Evolutionary conservation across 2,113 vertebrate species (phyloP).

Genomic region (Corythornis vintsioides): DNA sequence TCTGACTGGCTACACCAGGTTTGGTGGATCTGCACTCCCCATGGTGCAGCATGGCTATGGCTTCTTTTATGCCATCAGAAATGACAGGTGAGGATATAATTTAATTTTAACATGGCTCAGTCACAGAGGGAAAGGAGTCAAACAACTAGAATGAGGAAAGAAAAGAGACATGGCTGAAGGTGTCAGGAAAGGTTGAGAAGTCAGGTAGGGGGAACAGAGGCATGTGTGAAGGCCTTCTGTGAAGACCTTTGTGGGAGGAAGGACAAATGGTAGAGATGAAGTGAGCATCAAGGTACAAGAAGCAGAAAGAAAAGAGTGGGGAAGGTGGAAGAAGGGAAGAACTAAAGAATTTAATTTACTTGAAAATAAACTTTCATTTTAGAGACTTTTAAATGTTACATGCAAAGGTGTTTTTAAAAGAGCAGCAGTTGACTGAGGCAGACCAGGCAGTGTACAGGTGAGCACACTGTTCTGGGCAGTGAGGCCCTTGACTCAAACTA

Average conservation of each 20-base stretch:
- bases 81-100: slow-evolving; percentile 83
- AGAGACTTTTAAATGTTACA: not conserved
- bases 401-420: not conserved
- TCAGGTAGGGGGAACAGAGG: not conserved
- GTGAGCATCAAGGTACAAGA: not conserved
- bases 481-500: not conserved
- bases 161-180: not conserved
- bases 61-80: slow-evolving; percentile 93
- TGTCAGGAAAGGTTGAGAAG: not conserved
- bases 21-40: slow-evolving; percentile 82
- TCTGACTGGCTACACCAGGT: slow-evolving; percentile 87
- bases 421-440: no score
- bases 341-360: not conserved
- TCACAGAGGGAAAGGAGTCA: not conserved
- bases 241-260: not conserved
- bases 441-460: not conserved
- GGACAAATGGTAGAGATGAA: not conserved
- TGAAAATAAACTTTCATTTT: not conserved
- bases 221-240: not conserved
- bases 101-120: not conserved
- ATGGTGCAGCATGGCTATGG: slow-evolving; percentile 93
- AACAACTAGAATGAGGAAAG: not conserved
- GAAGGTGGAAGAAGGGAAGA: not conserved
- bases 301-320: not conserved
- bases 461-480: not conserved